A percentile compares a stretch with the other conserved stretches of the same genome.
These are phyloP conservation scores for Colletes collaris DNA, from an alignment of 2,888 invertebrate genomes.

Conservation along the genomic window DNA sequence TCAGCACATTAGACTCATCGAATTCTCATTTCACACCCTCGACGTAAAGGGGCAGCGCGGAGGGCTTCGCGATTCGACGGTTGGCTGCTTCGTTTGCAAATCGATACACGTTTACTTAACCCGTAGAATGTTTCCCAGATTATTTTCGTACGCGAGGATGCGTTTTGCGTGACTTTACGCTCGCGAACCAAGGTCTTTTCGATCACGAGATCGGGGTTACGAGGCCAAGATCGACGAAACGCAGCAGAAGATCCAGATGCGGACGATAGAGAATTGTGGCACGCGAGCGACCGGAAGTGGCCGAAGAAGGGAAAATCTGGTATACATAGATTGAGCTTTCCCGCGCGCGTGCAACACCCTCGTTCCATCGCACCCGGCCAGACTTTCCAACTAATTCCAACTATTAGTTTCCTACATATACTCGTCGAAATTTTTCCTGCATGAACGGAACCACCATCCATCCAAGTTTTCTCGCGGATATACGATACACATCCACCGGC, in stretches of 20 bases:
- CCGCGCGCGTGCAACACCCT: conserved; percentile 59
- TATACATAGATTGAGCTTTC: conserved; percentile 51
- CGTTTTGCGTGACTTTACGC: conserved; percentile 7
- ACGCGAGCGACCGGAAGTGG: conserved; percentile 69
- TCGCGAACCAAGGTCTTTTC: background rate
- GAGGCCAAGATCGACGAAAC: conserved; percentile 66
- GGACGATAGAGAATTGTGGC: conserved; percentile 66
- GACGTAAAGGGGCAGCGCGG: too few relatives aligned
- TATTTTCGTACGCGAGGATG: background rate
- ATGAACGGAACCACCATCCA: too few relatives aligned
- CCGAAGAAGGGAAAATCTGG: conserved; percentile 66
- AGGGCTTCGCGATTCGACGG: too few relatives aligned
- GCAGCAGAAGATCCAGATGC: conserved; percentile 66
- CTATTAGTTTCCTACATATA: background rate
- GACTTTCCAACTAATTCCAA: background rate
- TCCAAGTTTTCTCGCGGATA: too few relatives aligned
- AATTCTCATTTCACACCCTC: too few relatives aligned
- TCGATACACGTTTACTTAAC: too few relatives aligned
- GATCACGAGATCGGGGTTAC: conserved; percentile 50
- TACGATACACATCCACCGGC: background rate
- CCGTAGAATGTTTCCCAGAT: too few relatives aligned
- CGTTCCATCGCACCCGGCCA: conserved; percentile 36
- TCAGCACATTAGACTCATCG: too few relatives aligned
- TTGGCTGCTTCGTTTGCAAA: too few relatives aligned
- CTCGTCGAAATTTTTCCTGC: background rate